phyloP scores from a whole-genome alignment of 2,888 invertebrate species.

The Tryphoninae sp. region DNA sequence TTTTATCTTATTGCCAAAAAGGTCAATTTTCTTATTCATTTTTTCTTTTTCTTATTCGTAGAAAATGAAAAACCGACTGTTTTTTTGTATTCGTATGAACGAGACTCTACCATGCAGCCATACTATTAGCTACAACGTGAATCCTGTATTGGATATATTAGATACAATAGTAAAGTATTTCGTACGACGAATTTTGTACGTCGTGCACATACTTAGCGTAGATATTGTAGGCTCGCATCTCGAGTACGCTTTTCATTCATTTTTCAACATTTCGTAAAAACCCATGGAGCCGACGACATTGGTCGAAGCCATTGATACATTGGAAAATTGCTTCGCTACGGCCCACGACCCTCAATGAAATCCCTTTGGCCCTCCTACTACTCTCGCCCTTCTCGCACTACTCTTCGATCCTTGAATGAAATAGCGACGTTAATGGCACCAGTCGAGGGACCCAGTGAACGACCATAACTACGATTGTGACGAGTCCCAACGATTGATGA shows the following conservation, averaged over 20 bases:
- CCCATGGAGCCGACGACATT: constrained; percentile 40
- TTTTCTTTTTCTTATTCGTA: too few relatives aligned
- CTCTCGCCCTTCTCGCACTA: constrained; percentile 22
- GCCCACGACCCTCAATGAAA: constrained; percentile 68
- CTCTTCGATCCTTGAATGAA: constrained; percentile 57
- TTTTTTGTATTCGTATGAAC: too few relatives aligned
- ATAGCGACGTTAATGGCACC: constrained; percentile 48
- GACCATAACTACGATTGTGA: constrained; percentile 41
- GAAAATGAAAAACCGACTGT: too few relatives aligned
- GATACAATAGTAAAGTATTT: constrained; percentile 5
- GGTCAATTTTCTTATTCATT: too few relatives aligned
- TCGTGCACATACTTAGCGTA: constrained; percentile 17
- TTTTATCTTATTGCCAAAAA: too few relatives aligned
- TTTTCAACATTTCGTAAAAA: constrained; percentile 58
- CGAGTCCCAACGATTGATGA: constrained; percentile 53
- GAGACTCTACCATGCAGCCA: neutral
- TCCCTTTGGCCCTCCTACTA: constrained; percentile 55
- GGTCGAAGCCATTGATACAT: constrained; percentile 65
- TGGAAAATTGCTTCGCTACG: constrained; percentile 75
- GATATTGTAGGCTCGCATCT: constrained; percentile 49
- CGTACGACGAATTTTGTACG: constrained; percentile 15
- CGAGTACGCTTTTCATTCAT: constrained; percentile 57
- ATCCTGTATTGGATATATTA: constrained; percentile 9
- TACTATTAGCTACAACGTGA: neutral
- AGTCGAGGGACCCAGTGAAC: constrained; percentile 6